Evolutionary conservation across 2,888 invertebrate species (phyloP).

Genomic region (Cephonodes hylas): DNA sequence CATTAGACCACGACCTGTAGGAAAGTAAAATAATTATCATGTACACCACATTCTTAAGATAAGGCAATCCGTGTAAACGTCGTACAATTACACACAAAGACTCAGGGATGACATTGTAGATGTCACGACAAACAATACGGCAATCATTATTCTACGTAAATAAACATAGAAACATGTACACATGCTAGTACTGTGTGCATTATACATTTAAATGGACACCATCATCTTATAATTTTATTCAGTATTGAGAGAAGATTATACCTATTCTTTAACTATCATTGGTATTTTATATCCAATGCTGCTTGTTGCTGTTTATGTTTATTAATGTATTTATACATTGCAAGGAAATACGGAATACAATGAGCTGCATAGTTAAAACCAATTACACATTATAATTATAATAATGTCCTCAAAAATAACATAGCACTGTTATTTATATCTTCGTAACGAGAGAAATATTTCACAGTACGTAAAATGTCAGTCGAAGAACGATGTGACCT

Average conservation of each 20-base stretch:
- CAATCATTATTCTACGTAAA: constrained; percentile 37
- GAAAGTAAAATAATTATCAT: constrained; percentile 48
- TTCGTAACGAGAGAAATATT: not conserved
- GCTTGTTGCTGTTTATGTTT: no score
- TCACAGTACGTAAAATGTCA: constrained; percentile 38
- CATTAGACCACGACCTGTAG: constrained; percentile 38
- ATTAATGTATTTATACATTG: no score
- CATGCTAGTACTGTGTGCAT: not conserved
- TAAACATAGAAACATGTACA: constrained; percentile 28
- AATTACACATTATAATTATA: no score
- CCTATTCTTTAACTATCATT: no score
- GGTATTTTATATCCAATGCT: no score
- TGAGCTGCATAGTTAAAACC: no score
- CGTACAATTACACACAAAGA: constrained; percentile 57
- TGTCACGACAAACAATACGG: constrained; percentile 28
- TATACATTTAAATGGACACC: no score
- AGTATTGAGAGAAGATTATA: not conserved
- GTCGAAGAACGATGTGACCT: constrained; percentile 56
- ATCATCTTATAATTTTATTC: not conserved
- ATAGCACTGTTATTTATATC: not conserved
- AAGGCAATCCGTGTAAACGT: constrained; percentile 51
- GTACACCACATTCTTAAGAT: constrained; percentile 63
- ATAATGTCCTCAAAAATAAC: no score
- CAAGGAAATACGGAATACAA: no score
- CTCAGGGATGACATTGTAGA: constrained; percentile 44